Percentiles rank a stretch among this genome's conserved stretches.
Conservation (phyloP, 2,888 invertebrate species). For the Sicus ferrugineus region DNA sequence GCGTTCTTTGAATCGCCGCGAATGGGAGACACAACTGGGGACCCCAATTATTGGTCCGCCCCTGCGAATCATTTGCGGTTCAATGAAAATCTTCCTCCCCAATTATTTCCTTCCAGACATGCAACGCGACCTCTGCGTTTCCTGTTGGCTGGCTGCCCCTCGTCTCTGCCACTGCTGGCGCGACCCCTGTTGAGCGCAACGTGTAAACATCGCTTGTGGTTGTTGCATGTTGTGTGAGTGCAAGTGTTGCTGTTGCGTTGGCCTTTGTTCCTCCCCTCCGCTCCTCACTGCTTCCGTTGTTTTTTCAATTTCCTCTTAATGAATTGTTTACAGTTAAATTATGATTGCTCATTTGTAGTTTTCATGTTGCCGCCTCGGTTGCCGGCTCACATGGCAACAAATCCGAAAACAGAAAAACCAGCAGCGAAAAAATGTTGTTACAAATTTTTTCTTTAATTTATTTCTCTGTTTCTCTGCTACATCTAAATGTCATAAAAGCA, state of each 20-base stretch:
- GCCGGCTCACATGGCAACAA: constrained; percentile 18
- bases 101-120: background rate
- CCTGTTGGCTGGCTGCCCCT: constrained; percentile 14
- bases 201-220: background rate
- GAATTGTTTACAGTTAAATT: constrained; percentile 33
- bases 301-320: constrained; percentile 36
- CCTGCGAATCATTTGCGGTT: background rate
- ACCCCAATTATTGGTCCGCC: background rate
- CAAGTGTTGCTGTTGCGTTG: constrained; percentile 12
- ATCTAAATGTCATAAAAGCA: background rate
- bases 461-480: background rate
- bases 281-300: background rate
- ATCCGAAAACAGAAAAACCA: constrained; percentile 7
- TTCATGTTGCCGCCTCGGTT: constrained; percentile 17
- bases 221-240: constrained; percentile 11
- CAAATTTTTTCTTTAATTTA: background rate
- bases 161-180: background rate
- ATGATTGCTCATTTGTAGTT: background rate
- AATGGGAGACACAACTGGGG: background rate
- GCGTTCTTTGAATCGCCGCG: background rate
- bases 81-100: background rate
- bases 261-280: background rate
- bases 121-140: background rate
- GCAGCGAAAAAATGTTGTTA: constrained; percentile 3
- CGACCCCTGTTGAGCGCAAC: background rate